These are phyloP conservation scores for Heliornis fulica DNA, from an alignment of 2,113 vertebrate genomes.

Conservation along the genomic window DNA sequence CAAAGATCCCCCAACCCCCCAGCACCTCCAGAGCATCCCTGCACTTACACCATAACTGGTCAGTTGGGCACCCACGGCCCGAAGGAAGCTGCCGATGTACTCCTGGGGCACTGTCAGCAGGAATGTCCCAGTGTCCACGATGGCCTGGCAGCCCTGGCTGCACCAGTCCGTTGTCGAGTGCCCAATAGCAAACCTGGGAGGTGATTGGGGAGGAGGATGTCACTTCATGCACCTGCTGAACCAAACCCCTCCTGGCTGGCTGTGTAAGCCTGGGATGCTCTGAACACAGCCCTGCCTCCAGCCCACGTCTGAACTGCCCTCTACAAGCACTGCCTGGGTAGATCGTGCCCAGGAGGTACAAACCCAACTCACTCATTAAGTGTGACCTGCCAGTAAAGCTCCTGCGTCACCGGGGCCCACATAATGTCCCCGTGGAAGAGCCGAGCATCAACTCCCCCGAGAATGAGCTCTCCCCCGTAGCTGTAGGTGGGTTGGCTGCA, in stretches of 20 bases:
- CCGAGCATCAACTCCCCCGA: conserved; percentile 35
- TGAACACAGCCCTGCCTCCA: rapidly evolving
- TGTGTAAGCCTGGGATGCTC: not conserved
- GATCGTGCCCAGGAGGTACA: not conserved
- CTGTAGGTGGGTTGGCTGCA: conserved; percentile 47
- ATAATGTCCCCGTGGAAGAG: conserved; percentile 50
- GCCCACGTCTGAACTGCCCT: not conserved
- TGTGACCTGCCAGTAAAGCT: conserved; percentile 70
- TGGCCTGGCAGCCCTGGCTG: conserved; percentile 64
- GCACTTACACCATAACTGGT: conserved; percentile 56
- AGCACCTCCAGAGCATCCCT: rapidly evolving
- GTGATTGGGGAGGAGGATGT: rapidly evolving
- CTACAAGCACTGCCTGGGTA: rapidly evolving
- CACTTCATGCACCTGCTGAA: not conserved
- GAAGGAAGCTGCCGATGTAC: conserved; percentile 24
- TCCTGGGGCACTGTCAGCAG: conserved; percentile 54
- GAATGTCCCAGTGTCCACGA: conserved; percentile 69
- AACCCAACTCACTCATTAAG: conserved; percentile 62
- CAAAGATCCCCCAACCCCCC: not conserved
- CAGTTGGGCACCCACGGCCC: conserved; percentile 43
- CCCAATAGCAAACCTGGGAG: conserved; percentile 62
- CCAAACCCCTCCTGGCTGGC: not conserved
- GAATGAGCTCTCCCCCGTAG: conserved; percentile 68
- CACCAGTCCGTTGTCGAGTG: conserved; percentile 23
- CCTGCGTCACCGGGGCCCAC: conserved; percentile 62